phyloP scores from a whole-genome alignment of 2,888 invertebrate genomes.

The Panopea generosa region DNA sequence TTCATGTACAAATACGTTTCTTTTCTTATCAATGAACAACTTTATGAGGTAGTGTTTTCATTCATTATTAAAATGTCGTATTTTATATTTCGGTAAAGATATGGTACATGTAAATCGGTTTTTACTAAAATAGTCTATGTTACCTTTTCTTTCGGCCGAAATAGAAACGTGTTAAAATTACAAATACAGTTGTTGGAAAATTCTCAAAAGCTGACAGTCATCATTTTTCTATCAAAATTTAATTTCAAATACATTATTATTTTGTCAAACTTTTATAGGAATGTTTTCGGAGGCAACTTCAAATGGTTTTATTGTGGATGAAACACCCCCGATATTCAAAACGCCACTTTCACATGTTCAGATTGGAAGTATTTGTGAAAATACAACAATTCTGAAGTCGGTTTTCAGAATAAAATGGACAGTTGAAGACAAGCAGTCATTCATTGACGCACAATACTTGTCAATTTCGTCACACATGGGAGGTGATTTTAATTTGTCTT shows the following conservation, averaged over 20 bases:
- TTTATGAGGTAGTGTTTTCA: no score
- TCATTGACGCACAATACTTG: slow-evolving; percentile 58
- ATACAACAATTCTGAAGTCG: slow-evolving; percentile 36
- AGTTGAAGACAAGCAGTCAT: slow-evolving; percentile 45
- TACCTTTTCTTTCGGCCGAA: no score
- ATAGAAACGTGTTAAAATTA: no score
- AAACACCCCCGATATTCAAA: slow-evolving; percentile 33
- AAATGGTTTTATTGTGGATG: slow-evolving; percentile 64
- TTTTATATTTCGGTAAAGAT: no score
- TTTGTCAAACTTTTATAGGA: slow-evolving; percentile 51
- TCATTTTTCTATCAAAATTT: no score
- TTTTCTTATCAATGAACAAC: neutral
- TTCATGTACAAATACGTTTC: neutral
- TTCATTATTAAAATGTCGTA: no score
- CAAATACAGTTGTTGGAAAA: no score
- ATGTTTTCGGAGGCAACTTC: slow-evolving; percentile 55
- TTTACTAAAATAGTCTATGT: no score
- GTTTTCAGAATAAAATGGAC: slow-evolving; percentile 50
- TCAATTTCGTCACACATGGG: slow-evolving; percentile 58
- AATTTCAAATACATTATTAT: no score
- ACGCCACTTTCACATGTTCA: slow-evolving; percentile 16
- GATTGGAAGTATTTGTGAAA: slow-evolving; percentile 33
- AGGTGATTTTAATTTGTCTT: slow-evolving; percentile 57
- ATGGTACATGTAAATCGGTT: no score
- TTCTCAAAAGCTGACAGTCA: no score